phyloP scores from a whole-genome alignment of 2,797 vertebrate genomes.

The Myiotriccus ornatus region DNA sequence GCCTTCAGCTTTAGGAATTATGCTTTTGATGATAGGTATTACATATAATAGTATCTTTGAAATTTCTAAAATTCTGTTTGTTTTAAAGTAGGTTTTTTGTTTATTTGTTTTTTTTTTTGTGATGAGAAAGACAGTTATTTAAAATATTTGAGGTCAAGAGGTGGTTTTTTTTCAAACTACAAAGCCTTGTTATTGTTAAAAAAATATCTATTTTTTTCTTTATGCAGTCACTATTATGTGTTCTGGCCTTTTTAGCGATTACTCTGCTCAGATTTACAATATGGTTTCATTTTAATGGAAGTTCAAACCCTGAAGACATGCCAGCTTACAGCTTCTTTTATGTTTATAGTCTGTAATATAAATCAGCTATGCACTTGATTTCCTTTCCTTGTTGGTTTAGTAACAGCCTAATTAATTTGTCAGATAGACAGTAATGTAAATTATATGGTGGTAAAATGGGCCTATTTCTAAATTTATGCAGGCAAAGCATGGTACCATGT shows the following conservation, averaged over 20 bases:
- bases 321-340: conserved; percentile 22
- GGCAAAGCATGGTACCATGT: conserved; percentile 81
- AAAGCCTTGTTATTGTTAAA: background rate
- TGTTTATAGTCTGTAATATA: conserved; percentile 31
- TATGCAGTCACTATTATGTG: background rate
- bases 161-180: background rate
- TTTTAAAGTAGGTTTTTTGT: background rate
- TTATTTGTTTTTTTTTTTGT: background rate
- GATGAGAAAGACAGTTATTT: background rate
- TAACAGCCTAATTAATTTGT: conserved; percentile 54
- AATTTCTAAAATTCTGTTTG: background rate
- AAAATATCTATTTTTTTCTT: background rate
- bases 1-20: background rate
- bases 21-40: background rate
- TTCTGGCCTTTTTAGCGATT: background rate
- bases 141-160: background rate
- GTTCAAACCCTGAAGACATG: background rate
- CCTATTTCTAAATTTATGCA: conserved; percentile 62
- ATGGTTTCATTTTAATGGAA: conserved; percentile 12
- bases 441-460: conserved; percentile 19
- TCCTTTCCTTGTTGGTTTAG: conserved; percentile 33
- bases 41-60: background rate
- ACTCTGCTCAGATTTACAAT: conserved; percentile 1
- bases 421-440: conserved; percentile 6
- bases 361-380: conserved; percentile 40